Percentiles rank a stretch among this genome's conserved stretches.
These are phyloP conservation scores for Microtus montanus DNA, from an alignment of 2,113 vertebrate genomes.

Conservation along the genomic window DNA sequence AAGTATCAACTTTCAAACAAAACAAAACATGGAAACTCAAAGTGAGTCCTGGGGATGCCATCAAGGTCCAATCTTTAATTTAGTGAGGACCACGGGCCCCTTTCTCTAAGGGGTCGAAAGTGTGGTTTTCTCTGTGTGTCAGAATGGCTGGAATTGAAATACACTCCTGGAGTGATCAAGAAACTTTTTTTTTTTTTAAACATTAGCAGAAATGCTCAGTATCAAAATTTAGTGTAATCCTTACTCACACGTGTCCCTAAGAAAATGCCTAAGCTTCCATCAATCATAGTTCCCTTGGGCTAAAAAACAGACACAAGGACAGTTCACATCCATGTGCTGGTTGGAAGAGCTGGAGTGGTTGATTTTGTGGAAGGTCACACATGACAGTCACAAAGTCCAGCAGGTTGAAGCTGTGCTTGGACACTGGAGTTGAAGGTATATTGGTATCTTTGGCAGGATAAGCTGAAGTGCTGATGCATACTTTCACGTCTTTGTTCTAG, in stretches of 20 bases:
- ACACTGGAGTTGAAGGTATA: background rate
- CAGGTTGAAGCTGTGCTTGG: background rate
- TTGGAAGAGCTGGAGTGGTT: background rate
- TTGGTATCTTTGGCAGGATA: background rate
- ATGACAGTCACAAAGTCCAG: background rate
- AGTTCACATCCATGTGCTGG: background rate
- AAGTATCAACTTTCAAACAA: background rate
- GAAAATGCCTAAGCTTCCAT: background rate
- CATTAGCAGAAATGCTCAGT: background rate
- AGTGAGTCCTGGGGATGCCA: background rate
- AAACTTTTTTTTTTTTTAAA: background rate
- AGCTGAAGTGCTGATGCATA: background rate
- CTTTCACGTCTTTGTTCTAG: background rate
- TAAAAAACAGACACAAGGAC: background rate
- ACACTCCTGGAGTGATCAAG: background rate
- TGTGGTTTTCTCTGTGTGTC: background rate
- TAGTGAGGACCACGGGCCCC: background rate
- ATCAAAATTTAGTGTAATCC: background rate
- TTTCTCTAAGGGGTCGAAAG: background rate
- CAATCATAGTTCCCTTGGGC: background rate
- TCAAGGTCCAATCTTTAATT: background rate
- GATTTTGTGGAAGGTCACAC: background rate
- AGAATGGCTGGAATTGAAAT: background rate
- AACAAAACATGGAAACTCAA: background rate
- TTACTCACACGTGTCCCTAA: background rate